Percentiles rank a stretch among this genome's conserved stretches.
Evolutionary conservation across 2,113 vertebrate species (phyloP).

Genomic region (Dipodomys merriami): DNA sequence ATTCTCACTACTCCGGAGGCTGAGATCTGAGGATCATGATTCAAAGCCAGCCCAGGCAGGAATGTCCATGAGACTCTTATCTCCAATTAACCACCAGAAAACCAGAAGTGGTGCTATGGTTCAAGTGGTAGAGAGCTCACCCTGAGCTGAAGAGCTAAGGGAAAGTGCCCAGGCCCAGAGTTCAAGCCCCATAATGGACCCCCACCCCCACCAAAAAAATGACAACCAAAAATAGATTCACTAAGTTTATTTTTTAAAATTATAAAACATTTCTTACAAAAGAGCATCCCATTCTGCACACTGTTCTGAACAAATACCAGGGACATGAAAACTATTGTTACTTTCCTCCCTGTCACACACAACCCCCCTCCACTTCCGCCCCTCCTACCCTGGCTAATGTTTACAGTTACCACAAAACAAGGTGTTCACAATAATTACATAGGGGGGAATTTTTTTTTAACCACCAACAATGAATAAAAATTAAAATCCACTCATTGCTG

Average conservation of each 20-base stretch:
- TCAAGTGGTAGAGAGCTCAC: no score
- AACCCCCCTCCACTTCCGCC: not conserved
- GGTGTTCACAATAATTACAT: slow-evolving; percentile 87
- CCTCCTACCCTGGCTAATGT: slow-evolving; percentile 62
- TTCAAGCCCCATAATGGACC: no score
- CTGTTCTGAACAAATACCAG: slow-evolving; percentile 84
- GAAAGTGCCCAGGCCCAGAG: no score
- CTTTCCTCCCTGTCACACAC: slow-evolving; percentile 41
- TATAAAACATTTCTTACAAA: slow-evolving; percentile 86
- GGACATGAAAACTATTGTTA: slow-evolving; percentile 75
- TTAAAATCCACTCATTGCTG: not conserved
- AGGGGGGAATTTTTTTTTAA: not conserved
- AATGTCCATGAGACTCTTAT: no score
- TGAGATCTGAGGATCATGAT: no score
- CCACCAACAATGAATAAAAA: not conserved
- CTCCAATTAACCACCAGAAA: no score
- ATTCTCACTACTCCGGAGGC: no score
- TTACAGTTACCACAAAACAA: slow-evolving; percentile 86
- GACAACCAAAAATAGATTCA: slow-evolving; percentile 85
- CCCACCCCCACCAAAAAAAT: slow-evolving; percentile 58
- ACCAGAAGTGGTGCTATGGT: no score
- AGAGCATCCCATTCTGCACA: slow-evolving; percentile 88
- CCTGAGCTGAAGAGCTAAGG: no score
- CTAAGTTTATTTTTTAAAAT: slow-evolving; percentile 86
- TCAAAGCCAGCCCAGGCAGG: no score